Conservation (phyloP, 2,888 invertebrate genomes). For the Leptinotarsa tumamoca region DNA sequence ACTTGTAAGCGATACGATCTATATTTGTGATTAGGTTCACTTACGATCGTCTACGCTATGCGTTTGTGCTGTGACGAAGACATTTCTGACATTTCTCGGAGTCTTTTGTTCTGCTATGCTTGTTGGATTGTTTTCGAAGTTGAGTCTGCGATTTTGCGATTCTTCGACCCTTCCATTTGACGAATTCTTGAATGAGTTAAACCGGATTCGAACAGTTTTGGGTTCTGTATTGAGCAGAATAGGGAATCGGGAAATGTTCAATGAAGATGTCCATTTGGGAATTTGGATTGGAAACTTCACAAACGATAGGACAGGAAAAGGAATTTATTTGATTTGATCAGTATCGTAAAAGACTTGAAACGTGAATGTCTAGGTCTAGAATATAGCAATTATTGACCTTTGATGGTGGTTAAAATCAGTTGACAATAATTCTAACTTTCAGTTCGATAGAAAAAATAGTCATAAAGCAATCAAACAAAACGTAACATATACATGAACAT, state of each 20-base stretch:
- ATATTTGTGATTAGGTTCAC: slow-evolving; percentile 36
- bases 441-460: too few relatives aligned
- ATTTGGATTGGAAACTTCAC: neutral
- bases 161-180: neutral
- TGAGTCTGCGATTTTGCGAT: slow-evolving; percentile 9
- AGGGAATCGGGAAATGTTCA: neutral
- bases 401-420: too few relatives aligned
- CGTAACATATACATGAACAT: too few relatives aligned
- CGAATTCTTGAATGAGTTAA: slow-evolving; percentile 8
- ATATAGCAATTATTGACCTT: too few relatives aligned
- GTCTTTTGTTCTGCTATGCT: neutral
- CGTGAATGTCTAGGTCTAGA: too few relatives aligned
- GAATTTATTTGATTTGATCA: neutral
- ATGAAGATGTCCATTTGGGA: neutral
- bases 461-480: too few relatives aligned
- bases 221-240: neutral
- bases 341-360: too few relatives aligned
- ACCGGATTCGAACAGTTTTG: neutral
- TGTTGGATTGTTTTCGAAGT: slow-evolving; percentile 12
- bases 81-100: slow-evolving; percentile 3
- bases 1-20: slow-evolving; percentile 41
- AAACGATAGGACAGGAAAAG: neutral
- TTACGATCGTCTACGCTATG: neutral
- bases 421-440: too few relatives aligned
- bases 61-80: slow-evolving; percentile 3